phyloP scores from a whole-genome alignment of 2,888 invertebrate genomes.

The Stomorhina lunata region DNA sequence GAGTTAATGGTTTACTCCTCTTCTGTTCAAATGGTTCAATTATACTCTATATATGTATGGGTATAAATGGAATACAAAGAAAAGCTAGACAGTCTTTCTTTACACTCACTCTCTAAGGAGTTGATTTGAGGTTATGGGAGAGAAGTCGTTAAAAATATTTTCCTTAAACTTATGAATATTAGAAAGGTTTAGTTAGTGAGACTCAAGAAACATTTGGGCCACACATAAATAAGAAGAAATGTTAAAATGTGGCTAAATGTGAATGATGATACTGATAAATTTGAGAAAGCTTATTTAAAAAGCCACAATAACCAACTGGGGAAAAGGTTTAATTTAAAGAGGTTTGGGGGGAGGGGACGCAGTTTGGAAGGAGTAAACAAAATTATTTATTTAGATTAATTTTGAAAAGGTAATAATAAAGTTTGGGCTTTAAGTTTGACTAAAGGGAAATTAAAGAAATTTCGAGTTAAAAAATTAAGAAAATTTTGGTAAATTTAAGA shows the following conservation, averaged over 20 bases:
- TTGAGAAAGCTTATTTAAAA: not conserved
- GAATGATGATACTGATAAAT: not conserved
- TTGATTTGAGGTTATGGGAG: slow-evolving; percentile 25
- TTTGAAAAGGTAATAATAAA: too few relatives aligned
- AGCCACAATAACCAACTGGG: not conserved
- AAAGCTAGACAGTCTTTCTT: not conserved
- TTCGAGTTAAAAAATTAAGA: too few relatives aligned
- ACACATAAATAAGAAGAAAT: slow-evolving; percentile 5
- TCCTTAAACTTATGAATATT: not conserved
- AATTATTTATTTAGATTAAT: too few relatives aligned
- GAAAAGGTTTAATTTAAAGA: too few relatives aligned
- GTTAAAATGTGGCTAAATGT: too few relatives aligned
- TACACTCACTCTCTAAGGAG: not conserved
- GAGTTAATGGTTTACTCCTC: slow-evolving; percentile 3
- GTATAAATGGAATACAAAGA: not conserved
- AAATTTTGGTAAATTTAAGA: too few relatives aligned
- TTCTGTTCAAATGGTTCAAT: slow-evolving; percentile 15
- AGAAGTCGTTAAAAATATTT: not conserved
- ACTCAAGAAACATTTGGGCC: not conserved
- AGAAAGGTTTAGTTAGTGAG: not conserved
- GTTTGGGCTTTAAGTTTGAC: too few relatives aligned
- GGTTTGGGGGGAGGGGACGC: not conserved
- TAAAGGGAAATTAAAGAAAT: too few relatives aligned
- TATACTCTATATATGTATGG: slow-evolving; percentile 3
- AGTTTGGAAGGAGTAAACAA: not conserved